These are phyloP conservation scores for Antheraea assamensis DNA, from an alignment of 2,888 invertebrate species.

Conservation along the genomic window DNA sequence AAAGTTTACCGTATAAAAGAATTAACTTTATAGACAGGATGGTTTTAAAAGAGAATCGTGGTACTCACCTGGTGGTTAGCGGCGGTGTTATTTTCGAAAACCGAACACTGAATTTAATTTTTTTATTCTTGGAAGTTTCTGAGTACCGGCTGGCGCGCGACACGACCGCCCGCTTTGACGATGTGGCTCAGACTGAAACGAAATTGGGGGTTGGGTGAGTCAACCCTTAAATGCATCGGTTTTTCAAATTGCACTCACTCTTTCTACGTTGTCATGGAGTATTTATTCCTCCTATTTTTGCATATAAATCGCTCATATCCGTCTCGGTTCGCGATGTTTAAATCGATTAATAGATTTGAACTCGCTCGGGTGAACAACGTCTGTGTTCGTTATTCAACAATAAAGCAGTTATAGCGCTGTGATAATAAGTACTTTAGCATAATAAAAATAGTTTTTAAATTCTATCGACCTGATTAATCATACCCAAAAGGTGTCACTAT, in stretches of 20 bases:
- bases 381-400: neutral
- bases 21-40: slow-evolving; percentile 34
- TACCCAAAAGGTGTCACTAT: no score
- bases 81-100: slow-evolving; percentile 27
- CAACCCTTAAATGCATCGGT: slow-evolving; percentile 45
- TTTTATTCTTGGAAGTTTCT: slow-evolving; percentile 39
- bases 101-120: slow-evolving; percentile 47
- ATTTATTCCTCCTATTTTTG: slow-evolving; percentile 52
- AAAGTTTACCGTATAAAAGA: slow-evolving; percentile 58
- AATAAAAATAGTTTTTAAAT: no score
- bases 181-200: slow-evolving; percentile 53
- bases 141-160: slow-evolving; percentile 22
- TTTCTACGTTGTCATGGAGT: slow-evolving; percentile 42
- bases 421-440: no score
- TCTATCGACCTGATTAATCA: no score
- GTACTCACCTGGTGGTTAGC: slow-evolving; percentile 45
- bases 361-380: neutral
- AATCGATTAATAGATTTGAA: slow-evolving; percentile 30
- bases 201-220: slow-evolving; percentile 42
- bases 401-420: neutral
- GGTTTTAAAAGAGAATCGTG: slow-evolving; percentile 41
- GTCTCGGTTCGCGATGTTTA: slow-evolving; percentile 45
- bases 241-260: slow-evolving; percentile 47
- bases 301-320: slow-evolving; percentile 55
- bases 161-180: slow-evolving; percentile 38